Base-by-base conservation (phyloP, 1,140 invertebrate species). In the Leptopilina clavipes region DNA sequence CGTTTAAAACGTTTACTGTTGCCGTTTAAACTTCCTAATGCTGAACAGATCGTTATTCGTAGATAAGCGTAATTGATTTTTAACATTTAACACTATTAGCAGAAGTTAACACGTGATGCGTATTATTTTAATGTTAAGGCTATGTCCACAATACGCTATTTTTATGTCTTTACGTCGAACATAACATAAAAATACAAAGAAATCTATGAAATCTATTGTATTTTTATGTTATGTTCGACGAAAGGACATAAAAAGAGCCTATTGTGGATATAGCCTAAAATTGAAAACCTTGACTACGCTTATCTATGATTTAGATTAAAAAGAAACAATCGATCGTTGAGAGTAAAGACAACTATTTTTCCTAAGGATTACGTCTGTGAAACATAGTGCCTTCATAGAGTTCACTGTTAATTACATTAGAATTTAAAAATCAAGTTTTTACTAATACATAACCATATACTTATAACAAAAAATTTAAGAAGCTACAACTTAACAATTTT, bases 361-460 rank as follows among this genome's bases (percentile, higher is more conserved):
- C 19, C 59, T 73, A 77, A 73, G 76, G 76, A 77, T 70, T 31
- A 75, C 72, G 76, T 82, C 83, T 83, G 83, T 83, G 83, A 83
- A 77, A 82, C 73, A 83, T 83, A 84, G 83, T 84, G 83, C 83
- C 83, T 84, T 84, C 82, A 70, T 84, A 84, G 82, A 75, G 73
- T 81, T 82, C 79, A 81, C 71, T 81, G 70, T 82, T 81, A 59
- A 82, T 81, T 74, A 74, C 72, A 79, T 73, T 77, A 52, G 72
- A 74, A 22, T 73, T 31, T 31, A 31, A 31, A 31, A 31, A 31
- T 31, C 25, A 31, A 31, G 1, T 31, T 5, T 31, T 31, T 73
- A 45, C 9, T 73, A 31, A 48, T 73, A 73, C 52, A 31, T 52
- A 73, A 12, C 19, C 37, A 40, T 40, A 40, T 31, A 31, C 25